Base-by-base conservation (phyloP, 2,113 vertebrate genomes). In the Ascaphus truei region DNA sequence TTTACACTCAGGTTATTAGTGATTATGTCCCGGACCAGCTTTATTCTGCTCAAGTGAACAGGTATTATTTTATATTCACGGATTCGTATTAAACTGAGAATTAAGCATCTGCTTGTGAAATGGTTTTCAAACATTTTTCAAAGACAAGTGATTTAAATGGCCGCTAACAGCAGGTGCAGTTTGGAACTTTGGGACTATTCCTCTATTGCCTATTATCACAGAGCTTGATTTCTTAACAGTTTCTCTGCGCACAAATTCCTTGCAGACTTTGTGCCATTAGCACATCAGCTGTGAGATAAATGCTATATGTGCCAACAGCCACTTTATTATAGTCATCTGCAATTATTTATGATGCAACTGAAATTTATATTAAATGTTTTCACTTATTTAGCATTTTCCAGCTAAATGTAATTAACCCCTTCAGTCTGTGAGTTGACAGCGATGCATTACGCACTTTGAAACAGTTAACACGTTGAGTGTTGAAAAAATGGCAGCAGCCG, bases 31-130 rank as follows among this genome's bases (percentile, higher is more conserved):
- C 64, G 65, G 76, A 72, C 52, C 51, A 72, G 29, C 72, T 82
- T 78, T 68, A 76, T 73, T 82, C 41, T 61, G 73, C 36, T 33
- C 75, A 74, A 78, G 76, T 75, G 62, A 77, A 10, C 47, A 55
- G 13, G 37, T 62, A 61, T 75, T 64, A 60, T 69, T 2, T 61
- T 65, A 75, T 27, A 20, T 66, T 50, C 65, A 72, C 33, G 52
- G 58, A 41, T 15, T 30, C 53, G 64, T 79, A 63, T 72, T 71
- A 16, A 5, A 4, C 48, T 78, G 65, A 73, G 74, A 75, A 81
- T 81, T 80, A 79, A 81, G 34, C 66, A 77, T 77, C 73, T 81
- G 61, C 22, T 63, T 73, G 66, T 48, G 43, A 64, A 76, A 81
- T 39, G 6, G 48, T 43, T 33, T 62, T 18, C 73, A 78, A 45